Base-by-base conservation (phyloP, 2,113 vertebrate species). In the Boulengeromyrus knoepffleri region DNA sequence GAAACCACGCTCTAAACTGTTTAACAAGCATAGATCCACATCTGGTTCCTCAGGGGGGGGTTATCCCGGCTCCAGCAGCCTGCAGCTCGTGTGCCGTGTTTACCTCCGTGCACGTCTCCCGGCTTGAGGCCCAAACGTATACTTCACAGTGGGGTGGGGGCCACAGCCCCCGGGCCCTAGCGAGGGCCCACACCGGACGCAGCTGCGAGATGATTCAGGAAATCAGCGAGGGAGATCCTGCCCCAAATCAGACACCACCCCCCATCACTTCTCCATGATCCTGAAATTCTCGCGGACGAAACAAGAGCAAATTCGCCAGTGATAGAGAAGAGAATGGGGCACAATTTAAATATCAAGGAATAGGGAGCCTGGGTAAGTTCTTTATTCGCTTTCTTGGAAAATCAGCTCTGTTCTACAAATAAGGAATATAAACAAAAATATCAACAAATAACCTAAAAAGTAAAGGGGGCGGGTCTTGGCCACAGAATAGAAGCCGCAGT, bases 11-110 rank as follows among this genome's bases (percentile, higher is more conserved):
- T 85, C 42, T 85, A 85, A 80, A 85, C 36, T 85, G 83, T 85
- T 85, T 85, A 85, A 85, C 83, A 85, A 85, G 83, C 45, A 45
- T 21, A 85, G 83, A 85, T 85, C 42, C 83, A 85, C 83, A 85
- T 85, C 42, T 85, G 83, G 42, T 85, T 24, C 24, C 9, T 47
- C n/a, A 0, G 27, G n/a, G 24, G 62, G n/a, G 45, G 45, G 21
- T 56, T 56, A 6, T 56, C 53, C 5, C 53, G 17, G 53, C 53
- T 56, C 53, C 53, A 56, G 53, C 53, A 21, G 53, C 53, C 19
- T 56, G 53, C 53, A 21, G 74, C 74, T 42, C 36, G 17, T 80
- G 36, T 17, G 36, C 74, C 36, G 36, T 80, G 74, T 80, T 80
- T 80, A 85, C 83, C 42, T 85, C 83, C 17, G 45, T 3, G 8